Percentiles rank a stretch among this genome's conserved stretches.
Evolutionary conservation across 2,113 vertebrate species (phyloP).

Genomic region (Orientallactaga bullata): DNA sequence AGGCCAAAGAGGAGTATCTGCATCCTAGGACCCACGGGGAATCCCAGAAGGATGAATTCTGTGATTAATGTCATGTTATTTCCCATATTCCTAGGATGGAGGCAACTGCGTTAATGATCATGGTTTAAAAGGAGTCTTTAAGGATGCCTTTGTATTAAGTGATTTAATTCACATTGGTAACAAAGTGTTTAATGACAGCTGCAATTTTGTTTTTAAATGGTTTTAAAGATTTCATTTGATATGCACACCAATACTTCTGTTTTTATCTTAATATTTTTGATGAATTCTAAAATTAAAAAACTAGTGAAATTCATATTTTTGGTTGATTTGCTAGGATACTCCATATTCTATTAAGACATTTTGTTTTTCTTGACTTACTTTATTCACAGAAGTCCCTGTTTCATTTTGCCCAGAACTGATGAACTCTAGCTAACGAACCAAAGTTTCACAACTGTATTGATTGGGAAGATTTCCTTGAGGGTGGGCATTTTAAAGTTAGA

Average conservation of each 20-base stretch:
- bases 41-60: slow-evolving; percentile 62
- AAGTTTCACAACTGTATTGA: not conserved
- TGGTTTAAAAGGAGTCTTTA: not conserved
- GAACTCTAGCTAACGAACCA: not conserved
- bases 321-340: not conserved
- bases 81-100: not conserved
- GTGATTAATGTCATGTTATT: slow-evolving; percentile 49
- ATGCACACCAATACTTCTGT: not conserved
- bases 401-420: not conserved
- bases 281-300: not conserved
- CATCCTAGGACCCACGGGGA: not conserved
- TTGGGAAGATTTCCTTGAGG: not conserved
- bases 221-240: not conserved
- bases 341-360: not conserved
- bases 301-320: not conserved
- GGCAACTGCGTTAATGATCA: not conserved
- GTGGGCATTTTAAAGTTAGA: not conserved
- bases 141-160: not conserved
- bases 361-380: not conserved
- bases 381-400: not conserved
- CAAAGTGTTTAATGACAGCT: not conserved
- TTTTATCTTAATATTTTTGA: not conserved
- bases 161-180: not conserved
- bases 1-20: slow-evolving; percentile 42
- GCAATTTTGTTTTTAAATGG: not conserved